A percentile compares a stretch with the other conserved stretches of the same genome.
Evolutionary conservation across 2,797 vertebrate species (phyloP).

Genomic region (Siniperca undulata): DNA sequence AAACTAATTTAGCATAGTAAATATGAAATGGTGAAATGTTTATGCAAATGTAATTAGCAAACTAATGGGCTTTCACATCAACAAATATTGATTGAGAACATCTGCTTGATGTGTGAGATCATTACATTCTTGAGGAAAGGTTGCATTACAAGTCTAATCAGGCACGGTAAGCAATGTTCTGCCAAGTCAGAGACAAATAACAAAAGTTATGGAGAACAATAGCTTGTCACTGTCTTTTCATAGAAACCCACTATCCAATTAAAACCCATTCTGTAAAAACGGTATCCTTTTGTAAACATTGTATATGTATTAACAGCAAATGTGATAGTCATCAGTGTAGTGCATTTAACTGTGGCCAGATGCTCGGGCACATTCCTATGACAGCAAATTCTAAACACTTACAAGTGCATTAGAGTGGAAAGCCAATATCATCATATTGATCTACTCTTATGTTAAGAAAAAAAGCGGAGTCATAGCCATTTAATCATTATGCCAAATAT

Average conservation of each 20-base stretch:
- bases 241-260: constrained; percentile 72
- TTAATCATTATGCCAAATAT: constrained; percentile 86
- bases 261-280: constrained; percentile 82
- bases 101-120: constrained; percentile 79
- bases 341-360: constrained; percentile 82
- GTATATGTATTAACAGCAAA: constrained; percentile 79
- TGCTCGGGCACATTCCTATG: constrained; percentile 75
- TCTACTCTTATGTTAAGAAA: constrained; percentile 38
- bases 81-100: constrained; percentile 80
- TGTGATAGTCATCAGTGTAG: constrained; percentile 84
- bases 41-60: constrained; percentile 85
- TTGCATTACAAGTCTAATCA: constrained; percentile 74
- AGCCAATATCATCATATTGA: constrained; percentile 41
- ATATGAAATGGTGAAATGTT: constrained; percentile 77
- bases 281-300: constrained; percentile 76
- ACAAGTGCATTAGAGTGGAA: constrained; percentile 56
- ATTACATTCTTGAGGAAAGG: constrained; percentile 71
- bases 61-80: constrained; percentile 74
- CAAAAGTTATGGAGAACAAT: constrained; percentile 40
- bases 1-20: constrained; percentile 70
- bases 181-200: constrained; percentile 60
- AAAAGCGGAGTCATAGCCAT: constrained; percentile 46
- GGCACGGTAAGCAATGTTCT: constrained; percentile 43
- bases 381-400: constrained; percentile 67
- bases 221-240: constrained; percentile 36